A percentile compares a stretch with the other conserved stretches of the same genome.
Conservation (phyloP, 2,888 invertebrate genomes). For the Drepana falcataria region DNA sequence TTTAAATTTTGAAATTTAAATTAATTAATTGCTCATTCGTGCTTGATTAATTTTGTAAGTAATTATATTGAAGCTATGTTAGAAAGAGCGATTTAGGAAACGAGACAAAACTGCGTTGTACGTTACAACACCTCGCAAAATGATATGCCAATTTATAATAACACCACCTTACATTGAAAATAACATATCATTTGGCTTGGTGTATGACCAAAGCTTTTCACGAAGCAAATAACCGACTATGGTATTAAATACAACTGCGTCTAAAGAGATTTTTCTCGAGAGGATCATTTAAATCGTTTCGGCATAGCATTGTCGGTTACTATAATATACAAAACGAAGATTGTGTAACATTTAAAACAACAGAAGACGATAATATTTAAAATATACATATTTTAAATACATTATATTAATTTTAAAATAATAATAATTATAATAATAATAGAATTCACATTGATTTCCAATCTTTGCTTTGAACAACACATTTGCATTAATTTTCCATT, state of each 20-base stretch:
- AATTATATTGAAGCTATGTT: constrained; percentile 15
- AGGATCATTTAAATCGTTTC: too few relatives aligned
- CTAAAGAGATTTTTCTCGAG: too few relatives aligned
- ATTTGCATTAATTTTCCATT: neutral
- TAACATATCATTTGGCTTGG: constrained; percentile 26
- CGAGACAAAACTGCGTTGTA: constrained; percentile 55
- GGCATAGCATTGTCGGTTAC: neutral
- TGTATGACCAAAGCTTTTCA: constrained; percentile 24
- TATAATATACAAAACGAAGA: neutral
- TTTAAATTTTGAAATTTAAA: neutral
- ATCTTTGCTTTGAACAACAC: neutral
- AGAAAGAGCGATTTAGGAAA: constrained; percentile 31
- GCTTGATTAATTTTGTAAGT: constrained; percentile 10
- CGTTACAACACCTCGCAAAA: constrained; percentile 38
- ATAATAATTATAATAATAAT: too few relatives aligned
- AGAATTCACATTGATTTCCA: neutral
- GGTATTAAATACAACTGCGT: neutral
- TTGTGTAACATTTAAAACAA: neutral
- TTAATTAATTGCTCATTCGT: constrained; percentile 8
- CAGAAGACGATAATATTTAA: neutral
- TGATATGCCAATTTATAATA: constrained; percentile 9
- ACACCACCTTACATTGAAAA: neutral
- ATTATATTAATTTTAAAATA: too few relatives aligned
- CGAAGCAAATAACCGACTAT: constrained; percentile 24
- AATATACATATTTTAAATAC: too few relatives aligned